Evolutionary conservation across 2,797 vertebrate genomes (phyloP).

Genomic region (Phrynocephalus guinanensis): DNA sequence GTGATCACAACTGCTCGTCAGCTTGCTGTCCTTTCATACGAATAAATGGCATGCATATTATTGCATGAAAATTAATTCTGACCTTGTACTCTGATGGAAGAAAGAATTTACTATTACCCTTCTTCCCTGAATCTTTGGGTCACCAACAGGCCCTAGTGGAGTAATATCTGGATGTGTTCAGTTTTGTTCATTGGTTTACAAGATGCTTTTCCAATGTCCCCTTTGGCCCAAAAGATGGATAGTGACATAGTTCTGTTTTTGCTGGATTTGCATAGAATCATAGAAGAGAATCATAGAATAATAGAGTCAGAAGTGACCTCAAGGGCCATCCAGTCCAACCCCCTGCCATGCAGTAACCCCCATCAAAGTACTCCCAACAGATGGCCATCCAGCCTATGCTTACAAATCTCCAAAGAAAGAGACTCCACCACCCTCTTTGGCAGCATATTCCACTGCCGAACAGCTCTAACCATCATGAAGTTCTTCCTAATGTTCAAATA

Average conservation of each 20-base stretch:
- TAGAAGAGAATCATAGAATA: too few species aligned
- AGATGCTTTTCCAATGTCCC: neutral
- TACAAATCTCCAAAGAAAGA: too few species aligned
- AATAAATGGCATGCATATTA: constrained; percentile 21
- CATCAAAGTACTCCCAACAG: too few species aligned
- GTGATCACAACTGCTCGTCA: constrained; percentile 16
- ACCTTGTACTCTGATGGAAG: constrained; percentile 1
- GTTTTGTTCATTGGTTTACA: neutral
- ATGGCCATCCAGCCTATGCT: too few species aligned
- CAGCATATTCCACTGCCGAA: too few species aligned
- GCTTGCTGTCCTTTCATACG: constrained; percentile 4
- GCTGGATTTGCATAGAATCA: too few species aligned
- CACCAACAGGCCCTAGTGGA: neutral
- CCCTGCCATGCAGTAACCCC: too few species aligned
- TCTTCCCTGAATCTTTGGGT: neutral
- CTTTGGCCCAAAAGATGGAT: neutral
- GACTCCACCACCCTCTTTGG: too few species aligned
- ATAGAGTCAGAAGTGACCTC: too few species aligned
- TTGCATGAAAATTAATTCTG: constrained; percentile 27
- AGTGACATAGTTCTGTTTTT: neutral
- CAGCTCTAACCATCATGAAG: too few species aligned
- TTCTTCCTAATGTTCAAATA: too few species aligned
- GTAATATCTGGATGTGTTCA: neutral
- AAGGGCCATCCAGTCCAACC: too few species aligned
- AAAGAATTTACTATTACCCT: neutral